These are phyloP conservation scores for Cephus sareptanus DNA, from an alignment of 2,888 invertebrate genomes.

Conservation along the genomic window DNA sequence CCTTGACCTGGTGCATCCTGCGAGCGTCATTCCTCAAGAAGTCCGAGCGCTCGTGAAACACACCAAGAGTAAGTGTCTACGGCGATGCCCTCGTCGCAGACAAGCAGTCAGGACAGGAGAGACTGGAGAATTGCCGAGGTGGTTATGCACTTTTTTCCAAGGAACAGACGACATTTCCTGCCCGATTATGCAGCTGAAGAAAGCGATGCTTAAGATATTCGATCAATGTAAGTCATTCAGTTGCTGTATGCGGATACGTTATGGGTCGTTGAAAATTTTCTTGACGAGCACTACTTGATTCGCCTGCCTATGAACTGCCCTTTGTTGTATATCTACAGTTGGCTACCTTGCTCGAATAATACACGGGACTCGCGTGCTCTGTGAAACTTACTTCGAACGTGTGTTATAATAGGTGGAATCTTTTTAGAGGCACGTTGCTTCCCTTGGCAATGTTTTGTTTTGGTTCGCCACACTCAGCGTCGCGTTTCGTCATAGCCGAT, in stretches of 20 bases:
- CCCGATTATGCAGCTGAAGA: conserved; percentile 58
- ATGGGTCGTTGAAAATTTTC: not conserved
- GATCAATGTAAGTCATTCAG: conserved; percentile 52
- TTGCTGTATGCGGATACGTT: not conserved
- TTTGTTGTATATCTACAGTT: not conserved
- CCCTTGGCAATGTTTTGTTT: not conserved
- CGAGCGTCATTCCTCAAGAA: not conserved
- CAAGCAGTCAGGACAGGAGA: not conserved
- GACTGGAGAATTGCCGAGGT: conserved; percentile 8
- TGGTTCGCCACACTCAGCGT: not conserved
- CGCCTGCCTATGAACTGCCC: too few species aligned
- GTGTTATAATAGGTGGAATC: not conserved
- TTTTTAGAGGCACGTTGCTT: not conserved
- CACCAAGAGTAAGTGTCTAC: not conserved
- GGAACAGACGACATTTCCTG: conserved; percentile 28
- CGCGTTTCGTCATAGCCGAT: not conserved
- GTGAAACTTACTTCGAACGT: not conserved
- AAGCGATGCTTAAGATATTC: conserved; percentile 59
- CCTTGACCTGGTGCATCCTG: not conserved
- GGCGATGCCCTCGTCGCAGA: not conserved
- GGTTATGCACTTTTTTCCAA: conserved; percentile 22
- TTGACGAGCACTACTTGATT: not conserved
- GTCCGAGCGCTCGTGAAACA: not conserved
- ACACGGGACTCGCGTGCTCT: conserved; percentile 11
- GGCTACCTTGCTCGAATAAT: conserved; percentile 13